phyloP scores from a whole-genome alignment of 35 echinoderm and acorn worm genomes.

The Anneissia japonica region DNA sequence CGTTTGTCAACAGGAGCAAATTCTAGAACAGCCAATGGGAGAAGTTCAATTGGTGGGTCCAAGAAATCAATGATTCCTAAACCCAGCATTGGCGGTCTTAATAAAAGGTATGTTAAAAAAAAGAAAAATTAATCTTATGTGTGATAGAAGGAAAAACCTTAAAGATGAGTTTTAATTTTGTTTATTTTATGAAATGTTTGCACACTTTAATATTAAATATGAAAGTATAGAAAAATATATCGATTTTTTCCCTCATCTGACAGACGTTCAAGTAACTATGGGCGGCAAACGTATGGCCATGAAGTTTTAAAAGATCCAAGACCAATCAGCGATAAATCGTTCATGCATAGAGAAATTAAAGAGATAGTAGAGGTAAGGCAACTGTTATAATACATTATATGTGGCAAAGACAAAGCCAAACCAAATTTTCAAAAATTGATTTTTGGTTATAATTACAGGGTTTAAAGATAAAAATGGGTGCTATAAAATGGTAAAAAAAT shows the following conservation, averaged over 20 bases:
- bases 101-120: neutral
- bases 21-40: neutral
- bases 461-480: too few relatives aligned
- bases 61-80: neutral
- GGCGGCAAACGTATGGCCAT: constrained; percentile 52
- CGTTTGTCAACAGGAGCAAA: neutral
- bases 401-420: too few relatives aligned
- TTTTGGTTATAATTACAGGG: too few relatives aligned
- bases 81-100: neutral
- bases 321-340: constrained; percentile 66
- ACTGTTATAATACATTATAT: too few relatives aligned
- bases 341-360: constrained; percentile 81
- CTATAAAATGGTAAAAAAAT: too few relatives aligned
- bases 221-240: too few relatives aligned
- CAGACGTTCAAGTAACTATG: constrained; percentile 61
- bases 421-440: too few relatives aligned
- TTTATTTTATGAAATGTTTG: too few relatives aligned
- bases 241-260: neutral
- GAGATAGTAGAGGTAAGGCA: constrained; percentile 62
- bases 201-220: too few relatives aligned
- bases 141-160: too few relatives aligned
- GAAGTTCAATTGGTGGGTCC: neutral
- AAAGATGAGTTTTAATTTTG: too few relatives aligned
- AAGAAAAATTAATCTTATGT: too few relatives aligned
- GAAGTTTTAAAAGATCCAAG: constrained; percentile 64